Conservation (phyloP, 2,888 invertebrate genomes). For the Pediacus dermestoides region DNA sequence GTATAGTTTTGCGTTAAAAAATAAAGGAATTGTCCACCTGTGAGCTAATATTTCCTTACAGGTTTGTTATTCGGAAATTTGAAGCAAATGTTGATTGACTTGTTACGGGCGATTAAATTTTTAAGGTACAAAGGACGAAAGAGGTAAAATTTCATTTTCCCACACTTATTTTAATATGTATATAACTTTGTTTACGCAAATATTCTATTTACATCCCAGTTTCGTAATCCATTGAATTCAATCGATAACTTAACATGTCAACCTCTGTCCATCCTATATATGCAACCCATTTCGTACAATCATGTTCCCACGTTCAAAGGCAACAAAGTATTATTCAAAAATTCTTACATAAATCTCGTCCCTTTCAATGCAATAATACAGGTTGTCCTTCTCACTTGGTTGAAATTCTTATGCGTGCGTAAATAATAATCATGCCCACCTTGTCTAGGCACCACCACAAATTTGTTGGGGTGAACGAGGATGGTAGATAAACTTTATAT, state of each 20-base stretch:
- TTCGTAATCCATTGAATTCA: conserved; percentile 27
- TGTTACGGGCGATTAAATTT: too few species aligned
- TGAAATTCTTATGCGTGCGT: background rate
- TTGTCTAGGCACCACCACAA: background rate
- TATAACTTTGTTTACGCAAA: too few species aligned
- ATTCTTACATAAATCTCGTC: conserved; percentile 32
- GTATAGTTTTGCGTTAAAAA: conserved; percentile 24
- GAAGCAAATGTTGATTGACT: too few species aligned
- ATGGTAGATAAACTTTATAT: conserved; percentile 19
- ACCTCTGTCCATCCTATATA: conserved; percentile 18
- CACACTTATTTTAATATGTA: too few species aligned
- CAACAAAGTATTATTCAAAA: conserved; percentile 22
- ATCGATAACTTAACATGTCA: conserved; percentile 29
- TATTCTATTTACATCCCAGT: too few species aligned
- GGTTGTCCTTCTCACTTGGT: conserved; percentile 3
- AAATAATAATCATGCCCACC: conserved; percentile 9
- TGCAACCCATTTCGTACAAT: conserved; percentile 26
- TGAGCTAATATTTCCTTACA: too few species aligned
- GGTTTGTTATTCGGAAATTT: too few species aligned
- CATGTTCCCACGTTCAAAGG: conserved; percentile 30
- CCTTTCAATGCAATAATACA: conserved; percentile 16
- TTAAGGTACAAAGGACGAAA: too few species aligned
- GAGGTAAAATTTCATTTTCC: too few species aligned
- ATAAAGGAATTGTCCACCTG: conserved; percentile 28
- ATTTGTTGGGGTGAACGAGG: background rate